phyloP scores from a whole-genome alignment of 2,113 vertebrate genomes.

The Spilogale gracilis region DNA sequence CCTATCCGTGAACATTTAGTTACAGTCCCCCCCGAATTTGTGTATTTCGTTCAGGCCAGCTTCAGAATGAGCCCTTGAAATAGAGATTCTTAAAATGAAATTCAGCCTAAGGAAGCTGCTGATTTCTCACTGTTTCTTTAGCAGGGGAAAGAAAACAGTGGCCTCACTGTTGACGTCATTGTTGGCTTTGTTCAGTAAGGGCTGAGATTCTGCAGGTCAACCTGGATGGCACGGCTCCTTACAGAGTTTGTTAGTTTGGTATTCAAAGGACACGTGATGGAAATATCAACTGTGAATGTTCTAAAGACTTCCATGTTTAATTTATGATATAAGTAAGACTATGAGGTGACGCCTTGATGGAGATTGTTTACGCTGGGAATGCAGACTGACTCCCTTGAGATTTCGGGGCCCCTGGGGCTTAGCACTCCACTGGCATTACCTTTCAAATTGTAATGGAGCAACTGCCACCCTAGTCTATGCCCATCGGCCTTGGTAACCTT shows the following conservation, averaged over 20 bases:
- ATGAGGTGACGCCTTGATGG: background rate
- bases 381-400: background rate
- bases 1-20: constrained; percentile 2
- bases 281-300: background rate
- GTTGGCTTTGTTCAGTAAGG: constrained; percentile 35
- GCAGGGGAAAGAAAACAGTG: background rate
- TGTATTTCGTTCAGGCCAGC: background rate
- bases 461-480: background rate
- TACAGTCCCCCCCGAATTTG: background rate
- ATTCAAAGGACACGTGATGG: background rate
- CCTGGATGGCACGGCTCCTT: background rate
- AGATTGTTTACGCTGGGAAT: background rate
- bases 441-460: background rate
- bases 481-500: background rate
- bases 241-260: background rate
- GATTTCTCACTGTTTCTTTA: constrained; percentile 17
- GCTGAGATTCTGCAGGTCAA: background rate
- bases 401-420: background rate
- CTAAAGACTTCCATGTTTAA: background rate
- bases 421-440: background rate
- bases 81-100: constrained; percentile 42
- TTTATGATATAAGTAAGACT: background rate
- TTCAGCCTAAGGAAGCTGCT: background rate
- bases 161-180: background rate
- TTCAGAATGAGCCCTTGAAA: background rate